Conservation (phyloP, 2,113 vertebrate species). For the Cochlearius cochlearius region DNA sequence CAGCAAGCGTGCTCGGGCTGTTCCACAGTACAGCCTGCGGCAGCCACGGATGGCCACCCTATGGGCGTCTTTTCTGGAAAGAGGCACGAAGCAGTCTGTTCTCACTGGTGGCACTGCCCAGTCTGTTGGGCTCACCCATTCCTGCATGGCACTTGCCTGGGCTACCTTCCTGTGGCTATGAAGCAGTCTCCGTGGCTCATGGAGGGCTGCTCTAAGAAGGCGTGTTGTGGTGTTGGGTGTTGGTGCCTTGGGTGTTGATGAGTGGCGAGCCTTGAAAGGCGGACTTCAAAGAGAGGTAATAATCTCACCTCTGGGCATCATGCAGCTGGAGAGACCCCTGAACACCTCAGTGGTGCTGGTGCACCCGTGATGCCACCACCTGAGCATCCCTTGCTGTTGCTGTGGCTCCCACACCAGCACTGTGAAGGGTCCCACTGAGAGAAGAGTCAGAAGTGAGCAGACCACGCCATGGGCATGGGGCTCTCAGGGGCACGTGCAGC, state of each 20-base stretch:
- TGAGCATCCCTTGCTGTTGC: background rate
- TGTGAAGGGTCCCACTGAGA: background rate
- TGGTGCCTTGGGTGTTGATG: background rate
- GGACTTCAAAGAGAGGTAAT: background rate
- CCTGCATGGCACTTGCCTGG: background rate
- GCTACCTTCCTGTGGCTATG: rapidly evolving
- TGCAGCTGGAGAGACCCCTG: background rate
- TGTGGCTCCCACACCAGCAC: background rate
- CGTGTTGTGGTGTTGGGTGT: no score
- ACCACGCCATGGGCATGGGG: background rate
- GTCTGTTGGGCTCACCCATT: background rate
- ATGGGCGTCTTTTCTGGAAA: background rate
- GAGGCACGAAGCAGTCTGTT: background rate
- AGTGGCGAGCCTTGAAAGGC: background rate
- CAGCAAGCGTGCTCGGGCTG: background rate
- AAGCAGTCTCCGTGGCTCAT: background rate
- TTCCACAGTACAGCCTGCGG: background rate
- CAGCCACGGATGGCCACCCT: no score
- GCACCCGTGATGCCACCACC: background rate
- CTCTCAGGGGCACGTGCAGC: background rate
- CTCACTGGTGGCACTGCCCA: background rate
- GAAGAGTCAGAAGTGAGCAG: background rate
- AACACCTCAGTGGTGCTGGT: background rate
- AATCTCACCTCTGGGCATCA: background rate
- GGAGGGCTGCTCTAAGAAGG: background rate